Base-by-base conservation (phyloP, 2,113 vertebrate genomes). In the Anas platyrhynchos region DNA sequence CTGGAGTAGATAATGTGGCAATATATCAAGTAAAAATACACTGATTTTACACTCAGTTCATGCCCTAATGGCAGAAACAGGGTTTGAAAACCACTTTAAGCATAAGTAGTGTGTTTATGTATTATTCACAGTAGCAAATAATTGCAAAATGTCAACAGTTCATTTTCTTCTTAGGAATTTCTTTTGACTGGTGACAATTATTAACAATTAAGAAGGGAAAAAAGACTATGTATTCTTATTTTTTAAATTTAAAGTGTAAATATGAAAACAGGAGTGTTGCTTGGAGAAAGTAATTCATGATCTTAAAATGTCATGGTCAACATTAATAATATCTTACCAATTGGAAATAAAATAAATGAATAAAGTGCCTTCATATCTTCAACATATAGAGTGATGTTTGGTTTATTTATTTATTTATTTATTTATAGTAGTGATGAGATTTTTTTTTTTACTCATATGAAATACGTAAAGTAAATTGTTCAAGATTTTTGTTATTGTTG, bases 131-230 rank as follows among this genome's bases (percentile, higher is more conserved):
- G 96, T 96, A 95, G 95, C 96, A 97, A 98, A 98, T 97, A 98
- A 98, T 97, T 97, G 94, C 95, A 97, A 97, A 98, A 98, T 97
- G 95, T 97, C 98, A 98, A 98, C 97, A 97, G 98, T 98, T 97
- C 97, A 97, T 98, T 97, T 98, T 97, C 92, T 94, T 97, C 92
- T 97, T 96, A 98, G 96, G 95, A 95, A 95, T 96, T 97, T 96
- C 76, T 97, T 98, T 97, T 98, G 97, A 98, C 97, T 97, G 97
- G 94, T 98, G 97, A 98, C 97, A 96, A 96, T 98, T 97, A 98
- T 97, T 98, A 98, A 96, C 88, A 95, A 97, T 98, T 98, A 96
- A 97, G 95, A 95, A 90, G 59, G 4, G 11, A 41, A 91, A 91
- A 97, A 95, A 9, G 41, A 89, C 14, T 79, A 85, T n/a, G 46